Evolutionary conservation across 1,140 invertebrate species (phyloP), one percentile per base, ranked within the genome.

Genomic region (Drosophila hydei): DNA sequence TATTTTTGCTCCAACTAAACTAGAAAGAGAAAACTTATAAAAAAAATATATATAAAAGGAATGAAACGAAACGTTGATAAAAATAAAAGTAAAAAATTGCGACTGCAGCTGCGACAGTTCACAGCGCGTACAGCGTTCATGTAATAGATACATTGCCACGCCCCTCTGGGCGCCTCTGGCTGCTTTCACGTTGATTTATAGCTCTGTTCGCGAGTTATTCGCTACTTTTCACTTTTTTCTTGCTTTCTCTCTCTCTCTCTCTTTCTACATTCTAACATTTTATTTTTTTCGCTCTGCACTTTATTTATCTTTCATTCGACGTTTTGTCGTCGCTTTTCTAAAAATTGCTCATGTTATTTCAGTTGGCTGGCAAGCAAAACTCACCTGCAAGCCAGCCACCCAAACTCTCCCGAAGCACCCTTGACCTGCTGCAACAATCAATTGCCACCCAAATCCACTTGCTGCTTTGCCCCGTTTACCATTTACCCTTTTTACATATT

Each of bases 291-390:
- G 51, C 19, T 43, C 61, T 69, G 55, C 68, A 56, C 85, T 87
- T 83, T 90, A 90, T 90, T 90, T 90, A 90, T 90, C 87, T 90
- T 90, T 83, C 87, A 90, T 90, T 90, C 87, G 87, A 90, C 87
- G 79, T 90, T 90, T 77, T 77, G 78, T 87, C 87, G 76, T 79
- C 79, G 67, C 70, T 88, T 76, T 76, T 84, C 84, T 89, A 84
- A 89, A 80, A 88, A 87, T 78, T 76, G 56, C 67, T 75, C 83
- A 73, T 87, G 78, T 87, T 88, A 83, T 87, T 87, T 89, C 83
- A 83, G 43, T 45, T 45, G 77, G 74, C 83, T 88, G 81, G 60
- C 74, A 61, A 77, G 59, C 56, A 51, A 67, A 42, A 42, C 38
- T 6, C 38, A 42, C 38, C 38, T 42, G 38, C 38, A 42, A 42